A percentile compares a stretch with the other conserved stretches of the same genome.
Evolutionary conservation across 2,113 vertebrate species (phyloP).

Genomic region (Leiothrix lutea): DNA sequence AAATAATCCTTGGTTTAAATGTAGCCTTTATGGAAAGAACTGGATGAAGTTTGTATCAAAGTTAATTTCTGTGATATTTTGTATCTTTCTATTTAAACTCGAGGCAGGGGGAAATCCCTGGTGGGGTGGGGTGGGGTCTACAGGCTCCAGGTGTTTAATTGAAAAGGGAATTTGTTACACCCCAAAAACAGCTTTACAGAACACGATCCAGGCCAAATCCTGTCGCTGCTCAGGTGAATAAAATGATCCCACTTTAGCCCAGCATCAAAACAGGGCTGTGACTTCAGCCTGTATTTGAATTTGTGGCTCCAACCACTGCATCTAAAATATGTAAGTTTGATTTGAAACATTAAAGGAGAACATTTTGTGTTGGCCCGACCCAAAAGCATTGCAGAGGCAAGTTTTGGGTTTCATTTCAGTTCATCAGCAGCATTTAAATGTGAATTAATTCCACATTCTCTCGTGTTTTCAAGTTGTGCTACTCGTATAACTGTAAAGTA

Average conservation of each 20-base stretch:
- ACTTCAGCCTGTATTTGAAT: neutral
- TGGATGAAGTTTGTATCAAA: neutral
- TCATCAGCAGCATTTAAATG: neutral
- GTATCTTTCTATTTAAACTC: neutral
- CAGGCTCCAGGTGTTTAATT: neutral
- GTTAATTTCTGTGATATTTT: neutral
- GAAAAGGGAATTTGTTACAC: neutral
- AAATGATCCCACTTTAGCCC: neutral
- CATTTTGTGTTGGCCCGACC: no score
- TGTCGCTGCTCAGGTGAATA: neutral
- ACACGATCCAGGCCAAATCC: neutral
- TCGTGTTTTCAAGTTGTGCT: neutral
- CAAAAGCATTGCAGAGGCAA: neutral
- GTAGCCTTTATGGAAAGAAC: neutral
- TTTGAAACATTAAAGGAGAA: neutral
- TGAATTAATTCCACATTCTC: neutral
- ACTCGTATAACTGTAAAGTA: neutral
- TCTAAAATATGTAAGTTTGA: fast-evolving
- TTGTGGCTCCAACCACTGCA: neutral
- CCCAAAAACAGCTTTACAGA: neutral
- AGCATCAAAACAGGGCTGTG: neutral
- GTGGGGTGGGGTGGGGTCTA: neutral
- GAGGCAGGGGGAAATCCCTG: neutral
- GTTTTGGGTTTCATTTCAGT: neutral
- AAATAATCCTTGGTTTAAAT: neutral